A percentile compares a stretch with the other conserved stretches of the same genome.
These are phyloP conservation scores for Lamellibrachia columna DNA, from an alignment of 2,888 invertebrate species.

Conservation along the genomic window DNA sequence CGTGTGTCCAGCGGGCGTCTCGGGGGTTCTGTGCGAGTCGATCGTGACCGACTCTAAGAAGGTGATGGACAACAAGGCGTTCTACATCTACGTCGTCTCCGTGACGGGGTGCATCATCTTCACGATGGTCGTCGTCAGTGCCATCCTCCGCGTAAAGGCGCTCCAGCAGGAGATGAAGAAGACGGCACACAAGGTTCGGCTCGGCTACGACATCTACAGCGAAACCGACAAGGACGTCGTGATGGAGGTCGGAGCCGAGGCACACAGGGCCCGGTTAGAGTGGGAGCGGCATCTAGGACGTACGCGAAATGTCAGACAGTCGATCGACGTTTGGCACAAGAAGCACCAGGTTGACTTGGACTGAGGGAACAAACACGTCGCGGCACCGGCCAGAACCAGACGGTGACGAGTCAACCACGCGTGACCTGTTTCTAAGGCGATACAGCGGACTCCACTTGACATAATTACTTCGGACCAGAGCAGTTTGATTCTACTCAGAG, in stretches of 20 bases:
- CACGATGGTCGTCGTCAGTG: neutral
- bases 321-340: neutral
- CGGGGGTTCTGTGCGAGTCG: neutral
- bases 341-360: neutral
- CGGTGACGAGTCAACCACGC: neutral
- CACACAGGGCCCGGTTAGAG: neutral
- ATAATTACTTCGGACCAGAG: too few relatives aligned
- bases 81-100: neutral
- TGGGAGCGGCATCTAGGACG: neutral
- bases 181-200: neutral
- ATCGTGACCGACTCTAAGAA: neutral
- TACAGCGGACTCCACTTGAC: too few relatives aligned
- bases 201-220: neutral
- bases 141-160: neutral
- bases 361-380: neutral
- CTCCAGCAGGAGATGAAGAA: neutral
- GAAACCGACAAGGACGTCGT: neutral
- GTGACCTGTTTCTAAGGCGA: neutral
- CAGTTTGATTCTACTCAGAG: too few relatives aligned
- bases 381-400: neutral
- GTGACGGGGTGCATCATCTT: neutral
- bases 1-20: neutral
- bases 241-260: neutral
- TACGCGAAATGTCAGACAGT: neutral
- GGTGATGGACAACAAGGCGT: neutral